A percentile compares a stretch with the other conserved stretches of the same genome.
Evolutionary conservation across 2,797 vertebrate species (phyloP).

Genomic region (Onychomys leucogaster): DNA sequence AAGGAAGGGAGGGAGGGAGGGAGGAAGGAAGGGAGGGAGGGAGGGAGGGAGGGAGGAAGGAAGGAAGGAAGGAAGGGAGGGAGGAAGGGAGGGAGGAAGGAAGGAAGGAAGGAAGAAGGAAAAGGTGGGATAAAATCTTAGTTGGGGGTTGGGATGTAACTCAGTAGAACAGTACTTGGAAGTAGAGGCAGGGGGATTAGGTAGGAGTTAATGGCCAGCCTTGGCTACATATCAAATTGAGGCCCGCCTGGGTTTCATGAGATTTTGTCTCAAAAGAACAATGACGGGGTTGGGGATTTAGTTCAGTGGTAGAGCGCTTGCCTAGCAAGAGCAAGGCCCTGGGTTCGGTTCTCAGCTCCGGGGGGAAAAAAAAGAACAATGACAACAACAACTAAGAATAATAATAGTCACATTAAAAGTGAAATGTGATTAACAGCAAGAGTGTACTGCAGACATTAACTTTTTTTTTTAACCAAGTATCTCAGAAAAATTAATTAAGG

Average conservation of each 20-base stretch:
- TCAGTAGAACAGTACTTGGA: not conserved
- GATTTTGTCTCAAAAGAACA: not conserved
- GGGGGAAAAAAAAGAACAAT: not conserved
- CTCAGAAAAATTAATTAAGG: not conserved
- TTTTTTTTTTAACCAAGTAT: conserved; percentile 12
- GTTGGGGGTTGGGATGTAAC: not conserved
- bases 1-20: no score
- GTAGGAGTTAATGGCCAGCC: not conserved
- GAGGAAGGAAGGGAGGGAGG: no score
- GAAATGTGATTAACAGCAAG: conserved; percentile 37
- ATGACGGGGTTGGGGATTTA: no score
- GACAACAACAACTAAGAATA: not conserved
- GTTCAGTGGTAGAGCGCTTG: no score
- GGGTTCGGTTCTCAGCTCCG: no score
- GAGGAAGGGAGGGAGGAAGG: not conserved
- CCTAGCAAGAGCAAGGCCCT: no score
- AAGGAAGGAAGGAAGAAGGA: no score
- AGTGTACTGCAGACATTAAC: not conserved
- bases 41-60: no score
- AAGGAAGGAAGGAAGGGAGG: no score
- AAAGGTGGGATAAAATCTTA: not conserved
- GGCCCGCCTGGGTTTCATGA: not conserved
- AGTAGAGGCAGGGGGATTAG: not conserved
- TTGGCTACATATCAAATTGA: not conserved
- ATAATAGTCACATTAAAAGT: not conserved